phyloP scores from a whole-genome alignment of 2,113 vertebrate species.

The Anoplopoma fimbria region DNA sequence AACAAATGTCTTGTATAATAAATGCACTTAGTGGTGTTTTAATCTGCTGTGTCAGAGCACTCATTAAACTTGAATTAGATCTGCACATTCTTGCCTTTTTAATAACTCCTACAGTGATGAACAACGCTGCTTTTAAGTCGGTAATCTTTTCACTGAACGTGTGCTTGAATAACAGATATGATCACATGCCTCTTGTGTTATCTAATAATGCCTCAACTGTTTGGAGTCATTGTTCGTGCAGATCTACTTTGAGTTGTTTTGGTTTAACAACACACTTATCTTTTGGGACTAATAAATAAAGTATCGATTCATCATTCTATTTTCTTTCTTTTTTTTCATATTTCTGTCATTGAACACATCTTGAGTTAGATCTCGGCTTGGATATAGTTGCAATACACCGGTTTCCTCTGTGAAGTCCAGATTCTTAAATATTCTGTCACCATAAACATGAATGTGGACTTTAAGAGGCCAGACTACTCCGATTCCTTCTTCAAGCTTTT shows the following conservation, averaged over 20 bases:
- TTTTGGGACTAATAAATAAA: constrained; percentile 1
- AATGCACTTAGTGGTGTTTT: background rate
- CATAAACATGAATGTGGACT: constrained; percentile 1
- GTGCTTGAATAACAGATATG: background rate
- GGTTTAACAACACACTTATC: background rate
- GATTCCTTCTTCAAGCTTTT: background rate
- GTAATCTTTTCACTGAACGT: background rate
- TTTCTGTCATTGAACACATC: background rate
- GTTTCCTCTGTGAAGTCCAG: background rate
- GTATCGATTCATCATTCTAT: background rate
- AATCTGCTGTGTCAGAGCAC: background rate
- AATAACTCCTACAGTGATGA: background rate
- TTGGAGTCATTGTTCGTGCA: background rate
- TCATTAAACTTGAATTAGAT: background rate
- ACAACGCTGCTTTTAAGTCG: background rate
- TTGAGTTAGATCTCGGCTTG: background rate
- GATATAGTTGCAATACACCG: background rate
- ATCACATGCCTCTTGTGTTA: background rate
- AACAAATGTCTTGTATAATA: background rate
- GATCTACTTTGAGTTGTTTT: constrained; percentile 1
- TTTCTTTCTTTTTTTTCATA: background rate
- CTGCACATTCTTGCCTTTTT: background rate
- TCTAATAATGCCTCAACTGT: background rate
- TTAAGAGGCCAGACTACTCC: background rate
- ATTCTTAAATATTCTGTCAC: background rate